Evolutionary conservation across 2,888 invertebrate genomes (phyloP).

Genomic region (Cantharis flavilabris): DNA sequence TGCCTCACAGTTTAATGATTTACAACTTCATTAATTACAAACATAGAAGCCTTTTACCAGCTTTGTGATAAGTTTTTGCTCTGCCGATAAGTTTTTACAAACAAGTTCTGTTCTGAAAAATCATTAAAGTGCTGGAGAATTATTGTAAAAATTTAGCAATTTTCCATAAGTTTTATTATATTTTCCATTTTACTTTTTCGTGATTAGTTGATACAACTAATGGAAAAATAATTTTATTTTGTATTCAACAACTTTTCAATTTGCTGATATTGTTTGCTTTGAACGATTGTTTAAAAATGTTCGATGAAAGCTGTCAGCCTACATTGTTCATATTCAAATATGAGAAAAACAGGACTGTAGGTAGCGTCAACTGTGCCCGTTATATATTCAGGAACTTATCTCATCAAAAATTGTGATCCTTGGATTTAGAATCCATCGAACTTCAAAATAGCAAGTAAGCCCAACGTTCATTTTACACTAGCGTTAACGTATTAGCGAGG

Average conservation of each 20-base stretch:
- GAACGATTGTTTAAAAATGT: background rate
- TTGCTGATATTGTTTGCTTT: background rate
- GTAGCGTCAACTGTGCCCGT: constrained; percentile 18
- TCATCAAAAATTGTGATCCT: constrained; percentile 32
- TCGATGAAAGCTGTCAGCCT: background rate
- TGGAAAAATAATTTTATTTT: background rate
- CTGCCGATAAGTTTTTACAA: background rate
- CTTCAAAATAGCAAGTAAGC: constrained; percentile 35
- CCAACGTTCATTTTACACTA: constrained; percentile 36
- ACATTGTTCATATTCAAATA: background rate
- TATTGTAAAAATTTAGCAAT: background rate
- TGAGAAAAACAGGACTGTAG: constrained; percentile 7
- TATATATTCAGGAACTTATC: constrained; percentile 30
- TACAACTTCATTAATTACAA: background rate
- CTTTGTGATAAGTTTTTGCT: background rate
- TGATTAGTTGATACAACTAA: background rate
- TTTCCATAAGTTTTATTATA: background rate
- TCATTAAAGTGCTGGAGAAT: background rate
- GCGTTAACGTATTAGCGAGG: constrained; percentile 39
- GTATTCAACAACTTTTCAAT: background rate
- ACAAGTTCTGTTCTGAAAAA: background rate
- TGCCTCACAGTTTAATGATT: background rate
- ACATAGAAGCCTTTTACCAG: background rate
- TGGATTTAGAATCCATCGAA: constrained; percentile 37
- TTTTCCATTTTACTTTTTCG: background rate